phyloP scores from a whole-genome alignment of 2,113 vertebrate species.

The Anoura caudifer region DNA sequence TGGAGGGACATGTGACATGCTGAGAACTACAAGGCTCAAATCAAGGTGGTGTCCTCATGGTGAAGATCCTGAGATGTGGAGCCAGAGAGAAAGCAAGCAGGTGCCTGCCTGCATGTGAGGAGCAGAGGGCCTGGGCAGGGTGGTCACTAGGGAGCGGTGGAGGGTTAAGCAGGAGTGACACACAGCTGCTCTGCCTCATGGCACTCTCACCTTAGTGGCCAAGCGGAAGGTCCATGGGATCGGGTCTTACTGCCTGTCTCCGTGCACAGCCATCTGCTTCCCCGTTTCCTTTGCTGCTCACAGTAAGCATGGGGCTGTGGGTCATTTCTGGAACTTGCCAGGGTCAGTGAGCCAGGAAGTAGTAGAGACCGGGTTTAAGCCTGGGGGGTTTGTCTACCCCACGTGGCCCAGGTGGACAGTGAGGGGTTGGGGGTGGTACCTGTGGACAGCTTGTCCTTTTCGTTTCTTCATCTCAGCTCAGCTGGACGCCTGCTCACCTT shows the following conservation, averaged over 20 bases:
- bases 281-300: background rate
- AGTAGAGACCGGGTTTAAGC: background rate
- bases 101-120: background rate
- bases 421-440: background rate
- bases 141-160: background rate
- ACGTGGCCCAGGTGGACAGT: background rate
- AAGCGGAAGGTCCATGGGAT: background rate
- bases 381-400: fast-evolving
- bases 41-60: background rate
- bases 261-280: background rate
- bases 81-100: background rate
- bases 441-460: background rate
- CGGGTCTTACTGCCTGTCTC: background rate
- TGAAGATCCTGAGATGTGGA: background rate
- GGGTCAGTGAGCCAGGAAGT: background rate
- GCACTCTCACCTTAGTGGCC: background rate
- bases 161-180: background rate
- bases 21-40: background rate
- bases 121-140: background rate
- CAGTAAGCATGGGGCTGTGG: background rate
- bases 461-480: background rate
- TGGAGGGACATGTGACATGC: background rate
- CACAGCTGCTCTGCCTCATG: background rate
- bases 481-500: background rate
- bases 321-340: background rate